A percentile compares a stretch with the other conserved stretches of the same genome.
Evolutionary conservation across 2,113 vertebrate genomes (phyloP).

Genomic region (Coryphaenoides rupestris): DNA sequence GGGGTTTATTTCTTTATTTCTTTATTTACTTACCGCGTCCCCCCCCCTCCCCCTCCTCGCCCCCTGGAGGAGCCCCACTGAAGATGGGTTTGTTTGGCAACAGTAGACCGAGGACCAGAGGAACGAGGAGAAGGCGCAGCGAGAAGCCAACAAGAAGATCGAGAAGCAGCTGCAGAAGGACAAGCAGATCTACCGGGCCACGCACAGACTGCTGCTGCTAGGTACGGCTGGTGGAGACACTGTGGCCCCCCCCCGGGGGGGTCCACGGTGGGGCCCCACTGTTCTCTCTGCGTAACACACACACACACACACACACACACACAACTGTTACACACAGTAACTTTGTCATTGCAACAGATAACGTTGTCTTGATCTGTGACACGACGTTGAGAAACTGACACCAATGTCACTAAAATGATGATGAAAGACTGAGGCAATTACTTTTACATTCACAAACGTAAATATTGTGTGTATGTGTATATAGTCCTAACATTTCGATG

Average conservation of each 20-base stretch:
- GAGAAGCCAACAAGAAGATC: constrained; percentile 90
- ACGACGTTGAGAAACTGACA: no score
- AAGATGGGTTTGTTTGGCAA: constrained; percentile 89
- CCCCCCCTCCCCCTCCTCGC: constrained; percentile 57
- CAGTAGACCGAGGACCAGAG: constrained; percentile 90
- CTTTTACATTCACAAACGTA: no score
- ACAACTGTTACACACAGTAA: no score
- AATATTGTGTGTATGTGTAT: no score
- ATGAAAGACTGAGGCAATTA: no score
- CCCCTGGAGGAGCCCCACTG: constrained; percentile 67
- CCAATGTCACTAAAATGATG: no score
- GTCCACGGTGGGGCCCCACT: no score
- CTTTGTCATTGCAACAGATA: no score
- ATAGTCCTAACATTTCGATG: no score
- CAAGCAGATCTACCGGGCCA: constrained; percentile 89
- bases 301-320: no score
- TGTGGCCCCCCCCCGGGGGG: constrained; percentile 15
- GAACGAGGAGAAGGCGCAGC: constrained; percentile 89
- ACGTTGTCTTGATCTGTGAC: no score
- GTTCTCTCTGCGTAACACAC: no score
- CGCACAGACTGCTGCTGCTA: constrained; percentile 86
- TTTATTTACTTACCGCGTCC: constrained; percentile 38
- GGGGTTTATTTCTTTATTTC: constrained; percentile 45
- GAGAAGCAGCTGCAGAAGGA: constrained; percentile 91
- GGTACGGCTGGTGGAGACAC: constrained; percentile 69